Evolutionary conservation across 23 tunicate genomes (phyloP).

Genomic region (Oikopleura dioica): DNA sequence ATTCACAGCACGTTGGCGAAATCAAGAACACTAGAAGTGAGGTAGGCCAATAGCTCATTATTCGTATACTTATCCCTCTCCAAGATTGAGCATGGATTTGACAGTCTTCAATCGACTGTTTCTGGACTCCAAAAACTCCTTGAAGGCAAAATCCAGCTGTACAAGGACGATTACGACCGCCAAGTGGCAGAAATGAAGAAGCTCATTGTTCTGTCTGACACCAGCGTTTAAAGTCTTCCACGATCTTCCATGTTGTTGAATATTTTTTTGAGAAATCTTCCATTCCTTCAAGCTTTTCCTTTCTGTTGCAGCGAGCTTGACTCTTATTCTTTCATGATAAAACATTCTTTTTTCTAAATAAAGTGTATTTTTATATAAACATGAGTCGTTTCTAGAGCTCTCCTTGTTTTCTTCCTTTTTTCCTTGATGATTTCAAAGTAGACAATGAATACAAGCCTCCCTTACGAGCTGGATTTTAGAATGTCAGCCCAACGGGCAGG

Average conservation of each 20-base stretch:
- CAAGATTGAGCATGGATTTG: not conserved
- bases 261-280: not conserved
- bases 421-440: no score
- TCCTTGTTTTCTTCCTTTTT: not conserved
- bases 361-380: not conserved
- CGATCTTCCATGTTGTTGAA: no score
- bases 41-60: no score
- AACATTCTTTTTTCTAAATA: not conserved
- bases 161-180: not conserved
- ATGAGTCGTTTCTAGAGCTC: not conserved
- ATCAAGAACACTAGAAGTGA: not conserved
- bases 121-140: not conserved
- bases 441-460: no score
- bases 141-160: not conserved
- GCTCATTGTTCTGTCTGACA: not conserved
- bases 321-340: not conserved
- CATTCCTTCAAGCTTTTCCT: not conserved
- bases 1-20: not conserved
- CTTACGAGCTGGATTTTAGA: no score
- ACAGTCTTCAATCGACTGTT: not conserved
- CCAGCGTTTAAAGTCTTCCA: not conserved
- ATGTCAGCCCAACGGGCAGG: no score
- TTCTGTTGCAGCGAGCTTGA: not conserved
- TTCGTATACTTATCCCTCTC: not conserved
- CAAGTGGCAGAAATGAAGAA: not conserved